Base-by-base conservation (phyloP, 2,797 vertebrate species). In the Falco peregrinus region DNA sequence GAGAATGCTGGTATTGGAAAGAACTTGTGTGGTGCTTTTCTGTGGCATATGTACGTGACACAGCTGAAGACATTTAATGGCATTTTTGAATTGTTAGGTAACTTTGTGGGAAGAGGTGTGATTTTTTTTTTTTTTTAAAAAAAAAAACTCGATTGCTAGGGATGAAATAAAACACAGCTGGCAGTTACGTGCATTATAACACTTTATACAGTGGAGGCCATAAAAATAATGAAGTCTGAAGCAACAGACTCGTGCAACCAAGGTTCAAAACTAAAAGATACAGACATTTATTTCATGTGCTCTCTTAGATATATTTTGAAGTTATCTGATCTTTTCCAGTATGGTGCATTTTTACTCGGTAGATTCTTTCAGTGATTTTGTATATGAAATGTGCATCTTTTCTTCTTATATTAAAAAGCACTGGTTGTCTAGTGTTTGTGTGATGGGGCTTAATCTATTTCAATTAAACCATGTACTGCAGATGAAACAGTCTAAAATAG, bases 221-320 rank as follows among this genome's bases (percentile, higher is more conserved):
- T 92, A 93, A 96, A 94, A 91, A 37, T 59, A 91, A 65, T 86
- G 81, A 88, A 94, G 92, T 92, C 92, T 96, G 91, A 94, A 84
- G 35, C 63, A 64, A 45, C 63, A 77, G 56, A 53, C 70, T 89
- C 47, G 29, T 84, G 69, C 37, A 37, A 64, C 25, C 15, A 25
- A n/a, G 25, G 35, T 51, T 92, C 70, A 82, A 33, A 90, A 59
- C 60, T n/a, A 35, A 64, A 93, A 60, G 61, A 64, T 57, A 83
- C 13, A 50, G 64, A 79, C 92, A 77, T 37, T 79, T 63, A 17
- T 26, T 95, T 53, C 31, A 6, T 16, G 13, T 35, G 51, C 31
- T 63, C 67, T 47, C 26, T 61, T 59, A 81, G 43, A 11, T 39
- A 3, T 21, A 65, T 80, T 81, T 80, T 57, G 89, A 50, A 92